Conservation (phyloP, 2,888 invertebrate genomes). For the Eucera pruinosa region DNA sequence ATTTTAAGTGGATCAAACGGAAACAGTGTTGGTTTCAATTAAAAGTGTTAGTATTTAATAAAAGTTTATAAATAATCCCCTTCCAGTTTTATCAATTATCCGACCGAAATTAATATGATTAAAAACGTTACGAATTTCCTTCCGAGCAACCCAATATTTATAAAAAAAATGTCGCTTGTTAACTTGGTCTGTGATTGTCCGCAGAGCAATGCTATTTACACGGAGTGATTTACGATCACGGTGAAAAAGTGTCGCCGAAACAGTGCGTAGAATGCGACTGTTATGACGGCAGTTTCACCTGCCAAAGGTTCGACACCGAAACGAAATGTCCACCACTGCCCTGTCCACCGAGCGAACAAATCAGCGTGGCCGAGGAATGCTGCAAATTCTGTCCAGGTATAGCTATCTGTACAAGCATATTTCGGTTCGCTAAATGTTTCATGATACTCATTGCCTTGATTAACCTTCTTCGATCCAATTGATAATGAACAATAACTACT, state of each 20-base stretch:
- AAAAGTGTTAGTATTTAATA: too few relatives aligned
- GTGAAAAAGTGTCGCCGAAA: constrained; percentile 89
- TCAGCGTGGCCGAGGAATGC: constrained; percentile 93
- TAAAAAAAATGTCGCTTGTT: constrained; percentile 23
- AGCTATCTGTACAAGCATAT: constrained; percentile 14
- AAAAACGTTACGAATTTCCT: too few relatives aligned
- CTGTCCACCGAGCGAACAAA: constrained; percentile 91
- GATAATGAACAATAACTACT: background rate
- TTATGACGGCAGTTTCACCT: constrained; percentile 92
- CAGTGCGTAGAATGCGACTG: constrained; percentile 94
- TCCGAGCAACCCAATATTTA: background rate
- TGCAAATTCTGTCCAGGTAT: constrained; percentile 95
- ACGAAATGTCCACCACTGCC: constrained; percentile 91
- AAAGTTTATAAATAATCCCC: too few relatives aligned
- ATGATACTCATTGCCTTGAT: background rate
- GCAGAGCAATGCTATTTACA: constrained; percentile 90
- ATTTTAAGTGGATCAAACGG: too few relatives aligned
- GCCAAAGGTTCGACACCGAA: constrained; percentile 90
- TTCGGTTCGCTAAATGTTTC: background rate
- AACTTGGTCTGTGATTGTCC: constrained; percentile 67
- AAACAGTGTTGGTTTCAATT: too few relatives aligned
- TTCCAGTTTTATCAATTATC: too few relatives aligned
- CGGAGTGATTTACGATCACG: constrained; percentile 91
- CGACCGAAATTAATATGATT: too few relatives aligned
- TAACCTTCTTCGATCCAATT: background rate